A percentile compares a stretch with the other conserved stretches of the same genome.
phyloP scores from a whole-genome alignment of 2,797 vertebrate species.

The Myiothlypis chrysogaster region DNA sequence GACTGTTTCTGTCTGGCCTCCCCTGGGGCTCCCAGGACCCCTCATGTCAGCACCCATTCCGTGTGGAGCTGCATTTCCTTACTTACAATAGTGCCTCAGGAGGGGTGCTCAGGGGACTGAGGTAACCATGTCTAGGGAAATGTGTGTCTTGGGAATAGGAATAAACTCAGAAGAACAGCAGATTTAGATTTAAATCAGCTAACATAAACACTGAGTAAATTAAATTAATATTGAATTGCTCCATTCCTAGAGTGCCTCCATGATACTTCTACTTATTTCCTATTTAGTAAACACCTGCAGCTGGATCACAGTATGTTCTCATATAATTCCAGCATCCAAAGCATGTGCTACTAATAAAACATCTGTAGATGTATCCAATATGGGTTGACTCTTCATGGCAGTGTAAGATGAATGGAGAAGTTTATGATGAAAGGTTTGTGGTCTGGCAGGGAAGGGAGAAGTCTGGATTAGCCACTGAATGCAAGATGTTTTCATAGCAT shows the following conservation, averaged over 20 bases:
- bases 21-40: neutral
- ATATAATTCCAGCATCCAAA: constrained; percentile 14
- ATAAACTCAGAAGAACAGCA: neutral
- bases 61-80: neutral
- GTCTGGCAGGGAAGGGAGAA: constrained; percentile 39
- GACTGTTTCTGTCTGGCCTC: neutral
- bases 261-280: constrained; percentile 40
- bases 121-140: neutral
- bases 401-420: constrained; percentile 36
- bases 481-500: constrained; percentile 29
- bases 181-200: constrained; percentile 2
- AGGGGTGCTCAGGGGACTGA: neutral
- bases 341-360: constrained; percentile 59
- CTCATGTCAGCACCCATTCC: neutral
- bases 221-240: constrained; percentile 14
- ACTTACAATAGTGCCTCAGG: neutral
- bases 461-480: constrained; percentile 39
- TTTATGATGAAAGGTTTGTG: constrained; percentile 54
- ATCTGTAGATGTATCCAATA: constrained; percentile 37
- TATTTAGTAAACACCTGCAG: constrained; percentile 55
- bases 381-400: neutral
- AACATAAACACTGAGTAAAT: neutral
- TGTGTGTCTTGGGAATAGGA: neutral
- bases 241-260: neutral
- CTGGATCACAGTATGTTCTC: constrained; percentile 44